Conservation (phyloP, 2,113 vertebrate species). For the Cephalopterus ornatus region DNA sequence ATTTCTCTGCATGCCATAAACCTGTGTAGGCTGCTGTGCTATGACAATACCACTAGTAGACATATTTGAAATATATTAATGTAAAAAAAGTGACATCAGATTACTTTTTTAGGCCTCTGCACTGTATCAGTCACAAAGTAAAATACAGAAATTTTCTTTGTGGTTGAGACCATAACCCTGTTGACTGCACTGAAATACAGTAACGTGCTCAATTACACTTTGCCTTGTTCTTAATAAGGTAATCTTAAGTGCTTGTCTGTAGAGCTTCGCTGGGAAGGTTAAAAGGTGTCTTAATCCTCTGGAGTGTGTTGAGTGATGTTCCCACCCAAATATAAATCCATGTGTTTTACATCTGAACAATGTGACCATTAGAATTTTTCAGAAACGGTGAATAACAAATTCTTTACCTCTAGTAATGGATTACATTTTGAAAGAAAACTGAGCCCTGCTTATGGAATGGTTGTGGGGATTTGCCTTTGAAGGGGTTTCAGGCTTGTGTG, state of each 20-base stretch:
- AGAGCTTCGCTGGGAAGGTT: neutral
- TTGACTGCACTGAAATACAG: neutral
- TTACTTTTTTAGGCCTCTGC: neutral
- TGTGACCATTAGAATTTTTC: neutral
- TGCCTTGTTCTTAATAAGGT: neutral
- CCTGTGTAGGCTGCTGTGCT: neutral
- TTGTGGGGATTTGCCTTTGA: neutral
- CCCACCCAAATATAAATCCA: neutral
- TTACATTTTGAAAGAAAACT: neutral
- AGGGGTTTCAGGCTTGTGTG: neutral
- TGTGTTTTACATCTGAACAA: neutral
- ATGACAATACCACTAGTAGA: neutral
- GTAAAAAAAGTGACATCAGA: neutral
- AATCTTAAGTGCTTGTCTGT: neutral
- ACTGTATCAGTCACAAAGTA: neutral
- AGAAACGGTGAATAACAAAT: neutral
- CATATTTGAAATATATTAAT: neutral
- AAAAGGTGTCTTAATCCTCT: conserved; percentile 5
- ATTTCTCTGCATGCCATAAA: neutral
- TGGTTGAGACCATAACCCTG: neutral
- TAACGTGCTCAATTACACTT: neutral
- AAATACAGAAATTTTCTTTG: neutral
- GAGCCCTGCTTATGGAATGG: neutral
- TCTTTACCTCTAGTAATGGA: neutral
- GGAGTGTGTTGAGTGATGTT: neutral